phyloP scores from a whole-genome alignment of 1,140 invertebrate species.

The Muscidifurax raptorellus region DNA sequence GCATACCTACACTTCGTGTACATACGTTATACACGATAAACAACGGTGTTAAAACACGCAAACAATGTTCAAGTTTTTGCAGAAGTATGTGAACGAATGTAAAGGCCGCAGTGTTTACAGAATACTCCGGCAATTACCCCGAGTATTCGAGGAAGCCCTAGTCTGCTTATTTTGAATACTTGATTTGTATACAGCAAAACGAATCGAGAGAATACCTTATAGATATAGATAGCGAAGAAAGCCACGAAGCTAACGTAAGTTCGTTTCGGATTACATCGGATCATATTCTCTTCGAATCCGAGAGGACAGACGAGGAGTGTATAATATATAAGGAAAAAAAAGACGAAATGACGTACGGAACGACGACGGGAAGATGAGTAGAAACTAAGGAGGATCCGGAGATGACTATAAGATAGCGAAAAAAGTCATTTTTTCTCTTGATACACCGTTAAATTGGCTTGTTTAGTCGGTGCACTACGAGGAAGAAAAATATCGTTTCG shows the following conservation, averaged over 20 bases:
- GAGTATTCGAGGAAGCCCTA: too few relatives aligned
- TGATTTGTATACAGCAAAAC: too few relatives aligned
- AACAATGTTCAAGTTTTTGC: too few relatives aligned
- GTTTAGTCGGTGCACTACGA: too few relatives aligned
- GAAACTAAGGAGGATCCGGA: neutral
- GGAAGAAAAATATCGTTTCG: too few relatives aligned
- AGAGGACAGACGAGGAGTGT: neutral
- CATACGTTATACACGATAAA: too few relatives aligned
- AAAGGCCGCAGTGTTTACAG: too few relatives aligned
- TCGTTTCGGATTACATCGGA: neutral
- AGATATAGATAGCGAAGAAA: neutral
- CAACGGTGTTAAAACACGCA: too few relatives aligned
- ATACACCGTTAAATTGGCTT: neutral
- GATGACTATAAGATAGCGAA: neutral
- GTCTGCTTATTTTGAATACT: too few relatives aligned
- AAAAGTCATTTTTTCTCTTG: neutral
- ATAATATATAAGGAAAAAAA: neutral
- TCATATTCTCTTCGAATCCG: slow-evolving; percentile 18
- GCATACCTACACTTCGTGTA: too few relatives aligned
- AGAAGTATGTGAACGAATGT: too few relatives aligned
- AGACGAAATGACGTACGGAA: neutral
- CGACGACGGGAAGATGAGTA: neutral
- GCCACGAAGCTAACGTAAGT: slow-evolving; percentile 17
- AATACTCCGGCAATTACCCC: too few relatives aligned
- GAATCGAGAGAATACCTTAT: neutral